Conservation (phyloP, 2,888 invertebrate species). For the Incurvaria masculella region DNA sequence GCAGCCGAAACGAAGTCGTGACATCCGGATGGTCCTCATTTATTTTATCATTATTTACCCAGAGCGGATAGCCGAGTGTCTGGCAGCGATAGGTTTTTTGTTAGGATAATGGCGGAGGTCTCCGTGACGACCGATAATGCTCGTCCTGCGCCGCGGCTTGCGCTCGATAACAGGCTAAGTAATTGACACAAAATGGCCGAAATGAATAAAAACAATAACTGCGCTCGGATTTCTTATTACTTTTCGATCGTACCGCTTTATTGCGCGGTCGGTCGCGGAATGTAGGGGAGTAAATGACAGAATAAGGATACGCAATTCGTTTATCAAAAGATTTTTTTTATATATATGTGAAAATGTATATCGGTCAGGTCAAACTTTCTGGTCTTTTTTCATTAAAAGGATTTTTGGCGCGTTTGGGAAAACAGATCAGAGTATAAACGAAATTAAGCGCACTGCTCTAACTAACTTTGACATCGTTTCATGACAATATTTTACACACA, state of each 20-base stretch:
- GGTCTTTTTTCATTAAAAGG: slow-evolving; percentile 21
- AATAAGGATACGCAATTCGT: too few species aligned
- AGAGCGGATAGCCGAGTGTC: not conserved
- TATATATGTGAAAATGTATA: too few species aligned
- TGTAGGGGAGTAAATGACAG: not conserved
- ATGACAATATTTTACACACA: too few species aligned
- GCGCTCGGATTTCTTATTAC: slow-evolving; percentile 30
- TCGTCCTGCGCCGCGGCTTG: slow-evolving; percentile 21
- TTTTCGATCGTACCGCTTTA: slow-evolving; percentile 39
- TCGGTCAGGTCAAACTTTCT: slow-evolving; percentile 20
- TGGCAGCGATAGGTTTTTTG: not conserved
- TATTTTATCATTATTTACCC: not conserved
- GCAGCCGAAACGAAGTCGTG: not conserved
- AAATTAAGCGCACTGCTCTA: too few species aligned
- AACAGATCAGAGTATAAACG: not conserved
- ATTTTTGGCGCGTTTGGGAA: slow-evolving; percentile 14
- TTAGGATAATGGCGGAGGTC: not conserved
- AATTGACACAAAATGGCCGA: slow-evolving; percentile 42
- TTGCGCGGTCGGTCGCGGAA: slow-evolving; percentile 19
- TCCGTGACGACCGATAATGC: not conserved
- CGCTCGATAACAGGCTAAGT: slow-evolving; percentile 43
- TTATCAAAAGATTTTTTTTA: too few species aligned
- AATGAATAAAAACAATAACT: slow-evolving; percentile 35
- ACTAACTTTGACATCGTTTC: too few species aligned
- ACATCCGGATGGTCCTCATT: not conserved